Evolutionary conservation across 1,140 invertebrate species (phyloP).

Genomic region (Centruroides vittatus): DNA sequence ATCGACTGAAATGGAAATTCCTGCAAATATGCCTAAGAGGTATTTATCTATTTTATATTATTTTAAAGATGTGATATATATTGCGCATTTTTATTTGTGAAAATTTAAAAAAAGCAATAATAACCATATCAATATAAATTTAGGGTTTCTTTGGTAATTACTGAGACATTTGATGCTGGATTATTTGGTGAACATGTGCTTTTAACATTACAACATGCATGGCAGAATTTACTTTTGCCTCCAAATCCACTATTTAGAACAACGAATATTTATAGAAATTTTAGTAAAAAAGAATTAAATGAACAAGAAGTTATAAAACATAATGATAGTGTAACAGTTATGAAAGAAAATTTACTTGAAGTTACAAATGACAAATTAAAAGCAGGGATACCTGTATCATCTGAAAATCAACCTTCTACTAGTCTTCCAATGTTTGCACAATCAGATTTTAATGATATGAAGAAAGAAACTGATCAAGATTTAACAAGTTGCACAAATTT

Average conservation of each 20-base stretch:
- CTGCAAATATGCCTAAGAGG: conserved; percentile 39
- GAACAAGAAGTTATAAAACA: not conserved
- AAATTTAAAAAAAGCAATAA: not conserved
- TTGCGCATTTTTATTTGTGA: not conserved
- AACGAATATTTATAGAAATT: not conserved
- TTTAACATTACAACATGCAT: conserved; percentile 49
- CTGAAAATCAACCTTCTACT: no score
- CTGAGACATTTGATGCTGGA: conserved; percentile 63
- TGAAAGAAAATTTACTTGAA: not conserved
- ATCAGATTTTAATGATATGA: no score
- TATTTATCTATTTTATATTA: conserved; percentile 11
- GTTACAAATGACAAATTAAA: no score
- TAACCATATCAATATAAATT: conserved; percentile 14
- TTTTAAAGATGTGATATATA: not conserved
- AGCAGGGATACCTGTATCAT: no score
- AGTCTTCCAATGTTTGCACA: no score
- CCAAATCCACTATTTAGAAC: not conserved
- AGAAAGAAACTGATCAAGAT: not conserved
- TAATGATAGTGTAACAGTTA: not conserved
- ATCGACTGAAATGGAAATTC: conserved; percentile 38
- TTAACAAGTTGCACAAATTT: not conserved
- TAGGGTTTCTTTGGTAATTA: conserved; percentile 48
- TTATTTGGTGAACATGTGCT: conserved; percentile 57
- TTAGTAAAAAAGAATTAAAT: not conserved
- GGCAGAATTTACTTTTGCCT: conserved; percentile 38